Evolutionary conservation across 2,113 vertebrate species (phyloP).

Genomic region (Lichenostomus cassidix): DNA sequence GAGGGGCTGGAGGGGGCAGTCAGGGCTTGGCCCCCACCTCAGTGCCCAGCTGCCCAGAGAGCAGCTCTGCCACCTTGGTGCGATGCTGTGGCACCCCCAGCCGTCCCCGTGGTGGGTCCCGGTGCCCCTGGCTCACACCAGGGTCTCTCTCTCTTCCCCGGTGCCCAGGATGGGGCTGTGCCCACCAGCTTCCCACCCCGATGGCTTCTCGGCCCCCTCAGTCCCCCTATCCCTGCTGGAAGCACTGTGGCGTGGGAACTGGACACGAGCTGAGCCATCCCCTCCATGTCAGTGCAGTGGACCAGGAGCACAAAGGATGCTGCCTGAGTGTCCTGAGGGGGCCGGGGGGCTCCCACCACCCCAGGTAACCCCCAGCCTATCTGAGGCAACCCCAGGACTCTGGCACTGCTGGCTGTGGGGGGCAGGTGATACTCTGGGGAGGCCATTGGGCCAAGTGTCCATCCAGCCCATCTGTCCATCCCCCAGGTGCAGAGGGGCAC

Average conservation of each 20-base stretch:
- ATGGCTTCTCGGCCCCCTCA: conserved; percentile 63
- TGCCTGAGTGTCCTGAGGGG: conserved; percentile 81
- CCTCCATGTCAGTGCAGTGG: conserved; percentile 84
- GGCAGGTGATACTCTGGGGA: rapidly evolving
- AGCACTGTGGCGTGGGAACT: conserved; percentile 74
- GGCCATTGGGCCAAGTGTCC: rapidly evolving
- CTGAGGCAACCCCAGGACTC: rapidly evolving
- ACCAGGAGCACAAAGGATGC: conserved; percentile 75
- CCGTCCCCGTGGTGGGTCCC: rapidly evolving
- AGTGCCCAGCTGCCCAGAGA: not conserved
- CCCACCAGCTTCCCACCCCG: not conserved
- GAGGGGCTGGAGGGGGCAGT: not conserved
- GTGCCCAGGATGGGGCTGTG: not conserved
- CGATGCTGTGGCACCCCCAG: not conserved
- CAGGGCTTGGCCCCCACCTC: not conserved
- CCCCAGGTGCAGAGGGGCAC: conserved; percentile 2
- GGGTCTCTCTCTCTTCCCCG: not conserved
- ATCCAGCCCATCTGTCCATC: rapidly evolving
- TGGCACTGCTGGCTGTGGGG: rapidly evolving
- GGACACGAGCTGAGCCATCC: conserved; percentile 72
- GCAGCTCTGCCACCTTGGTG: not conserved
- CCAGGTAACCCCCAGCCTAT: conserved; percentile 72
- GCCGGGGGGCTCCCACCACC: conserved; percentile 83
- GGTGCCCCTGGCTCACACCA: not conserved
- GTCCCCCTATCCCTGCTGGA: conserved; percentile 53